phyloP scores from a whole-genome alignment of 2,113 vertebrate species.

The Anser brachyrhynchus region DNA sequence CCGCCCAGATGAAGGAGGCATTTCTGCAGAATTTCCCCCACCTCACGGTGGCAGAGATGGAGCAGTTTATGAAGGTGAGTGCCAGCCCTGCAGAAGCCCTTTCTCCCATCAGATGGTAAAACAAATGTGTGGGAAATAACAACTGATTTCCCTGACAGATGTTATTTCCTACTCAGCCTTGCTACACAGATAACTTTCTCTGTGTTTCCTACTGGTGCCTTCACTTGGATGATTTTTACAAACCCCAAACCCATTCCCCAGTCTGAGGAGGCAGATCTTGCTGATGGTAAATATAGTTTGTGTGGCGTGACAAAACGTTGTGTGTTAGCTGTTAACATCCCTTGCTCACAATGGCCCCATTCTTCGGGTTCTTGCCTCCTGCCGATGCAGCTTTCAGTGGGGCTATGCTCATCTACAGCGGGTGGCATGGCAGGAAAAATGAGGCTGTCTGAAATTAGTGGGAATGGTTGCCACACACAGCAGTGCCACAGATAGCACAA shows the following conservation, averaged over 20 bases:
- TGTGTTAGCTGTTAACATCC: neutral
- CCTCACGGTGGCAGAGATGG: conserved; percentile 53
- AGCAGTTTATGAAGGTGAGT: conserved; percentile 73
- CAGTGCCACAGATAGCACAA: neutral
- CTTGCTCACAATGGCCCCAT: fast-evolving
- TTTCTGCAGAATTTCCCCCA: conserved; percentile 67
- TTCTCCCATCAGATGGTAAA: neutral
- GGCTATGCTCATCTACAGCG: neutral
- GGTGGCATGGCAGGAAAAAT: neutral
- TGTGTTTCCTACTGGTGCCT: neutral
- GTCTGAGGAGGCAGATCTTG: neutral
- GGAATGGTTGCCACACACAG: neutral
- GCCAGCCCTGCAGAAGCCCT: neutral
- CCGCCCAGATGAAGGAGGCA: conserved; percentile 51
- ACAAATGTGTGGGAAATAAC: no score
- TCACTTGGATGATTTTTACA: neutral
- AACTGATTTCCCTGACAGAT: neutral
- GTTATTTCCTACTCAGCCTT: neutral
- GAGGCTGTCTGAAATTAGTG: neutral
- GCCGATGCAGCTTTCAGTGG: fast-evolving
- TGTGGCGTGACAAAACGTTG: neutral
- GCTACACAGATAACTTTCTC: neutral
- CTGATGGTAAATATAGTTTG: neutral
- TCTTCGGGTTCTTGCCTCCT: neutral
- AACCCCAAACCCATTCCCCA: neutral